A percentile compares a stretch with the other conserved stretches of the same genome.
Evolutionary conservation across 2,888 invertebrate species (phyloP).

Genomic region (Protodeltote pygarga): DNA sequence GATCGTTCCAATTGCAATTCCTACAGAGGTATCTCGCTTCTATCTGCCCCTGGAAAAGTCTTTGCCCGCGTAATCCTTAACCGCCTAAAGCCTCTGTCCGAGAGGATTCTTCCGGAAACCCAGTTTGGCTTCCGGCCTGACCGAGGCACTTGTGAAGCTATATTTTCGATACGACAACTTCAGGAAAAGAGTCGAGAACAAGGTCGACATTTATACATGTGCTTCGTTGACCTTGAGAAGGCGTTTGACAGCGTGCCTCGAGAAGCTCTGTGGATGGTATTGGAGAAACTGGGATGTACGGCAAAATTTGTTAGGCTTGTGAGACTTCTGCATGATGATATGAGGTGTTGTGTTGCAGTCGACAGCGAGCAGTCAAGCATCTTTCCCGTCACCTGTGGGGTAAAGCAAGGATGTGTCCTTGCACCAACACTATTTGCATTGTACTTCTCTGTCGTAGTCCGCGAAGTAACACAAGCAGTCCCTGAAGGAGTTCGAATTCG

Average conservation of each 20-base stretch:
- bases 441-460: constrained; percentile 5
- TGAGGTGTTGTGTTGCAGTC: too few species aligned
- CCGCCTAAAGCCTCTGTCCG: constrained; percentile 14
- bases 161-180: constrained; percentile 4
- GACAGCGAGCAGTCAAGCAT: not conserved
- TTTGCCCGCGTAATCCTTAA: not conserved
- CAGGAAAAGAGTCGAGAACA: constrained; percentile 17
- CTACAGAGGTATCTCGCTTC: constrained; percentile 27
- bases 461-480: not conserved
- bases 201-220: constrained; percentile 3
- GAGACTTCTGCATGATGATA: constrained; percentile 8
- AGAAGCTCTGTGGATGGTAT: constrained; percentile 11
- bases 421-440: constrained; percentile 27
- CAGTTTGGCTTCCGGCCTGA: constrained; percentile 37
- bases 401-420: constrained; percentile 34
- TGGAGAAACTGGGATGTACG: constrained; percentile 4
- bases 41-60: constrained; percentile 13
- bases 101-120: constrained; percentile 29
- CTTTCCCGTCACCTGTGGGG: constrained; percentile 24
- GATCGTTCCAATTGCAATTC: constrained; percentile 30
- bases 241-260: constrained; percentile 24
- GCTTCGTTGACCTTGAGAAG: too few species aligned
- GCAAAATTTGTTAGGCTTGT: constrained; percentile 8
- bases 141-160: constrained; percentile 26
- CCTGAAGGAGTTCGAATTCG: constrained; percentile 13